Evolutionary conservation across 2,797 vertebrate genomes (phyloP).

Genomic region (Phrynocephalus guinanensis): DNA sequence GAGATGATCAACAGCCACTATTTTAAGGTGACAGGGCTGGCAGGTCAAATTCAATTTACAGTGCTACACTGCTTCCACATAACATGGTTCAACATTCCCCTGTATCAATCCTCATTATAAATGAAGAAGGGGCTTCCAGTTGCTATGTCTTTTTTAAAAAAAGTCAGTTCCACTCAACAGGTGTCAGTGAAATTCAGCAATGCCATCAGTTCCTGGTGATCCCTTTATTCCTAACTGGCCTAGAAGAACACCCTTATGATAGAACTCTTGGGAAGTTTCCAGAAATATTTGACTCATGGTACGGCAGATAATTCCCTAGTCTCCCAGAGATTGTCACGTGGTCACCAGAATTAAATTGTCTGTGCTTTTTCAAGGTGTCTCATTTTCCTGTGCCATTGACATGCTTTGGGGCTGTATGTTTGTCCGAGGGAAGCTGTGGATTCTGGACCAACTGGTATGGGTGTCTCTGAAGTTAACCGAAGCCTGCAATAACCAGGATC

Average conservation of each 20-base stretch:
- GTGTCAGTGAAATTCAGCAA: neutral
- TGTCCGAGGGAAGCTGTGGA: neutral
- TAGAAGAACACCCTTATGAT: no score
- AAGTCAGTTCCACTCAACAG: no score
- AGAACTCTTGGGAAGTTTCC: no score
- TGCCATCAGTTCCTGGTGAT: no score
- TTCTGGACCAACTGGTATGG: neutral
- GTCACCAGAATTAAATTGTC: no score
- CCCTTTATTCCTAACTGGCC: no score
- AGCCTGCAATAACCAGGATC: neutral
- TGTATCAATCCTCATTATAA: conserved; percentile 2
- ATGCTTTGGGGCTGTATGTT: no score
- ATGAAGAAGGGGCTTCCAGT: neutral
- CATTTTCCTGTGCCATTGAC: neutral
- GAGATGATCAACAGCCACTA: conserved; percentile 46
- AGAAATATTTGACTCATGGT: no score
- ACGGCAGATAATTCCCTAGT: no score
- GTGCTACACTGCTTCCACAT: conserved; percentile 35
- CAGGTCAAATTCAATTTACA: conserved; percentile 49
- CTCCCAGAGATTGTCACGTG: no score
- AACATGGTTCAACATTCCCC: neutral
- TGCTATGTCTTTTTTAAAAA: no score
- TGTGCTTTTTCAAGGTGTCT: neutral
- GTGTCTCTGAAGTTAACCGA: neutral
- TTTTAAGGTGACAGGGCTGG: conserved; percentile 49